Conservation (phyloP, 2,797 vertebrate genomes). For the Chaetophractus vellerosus region DNA sequence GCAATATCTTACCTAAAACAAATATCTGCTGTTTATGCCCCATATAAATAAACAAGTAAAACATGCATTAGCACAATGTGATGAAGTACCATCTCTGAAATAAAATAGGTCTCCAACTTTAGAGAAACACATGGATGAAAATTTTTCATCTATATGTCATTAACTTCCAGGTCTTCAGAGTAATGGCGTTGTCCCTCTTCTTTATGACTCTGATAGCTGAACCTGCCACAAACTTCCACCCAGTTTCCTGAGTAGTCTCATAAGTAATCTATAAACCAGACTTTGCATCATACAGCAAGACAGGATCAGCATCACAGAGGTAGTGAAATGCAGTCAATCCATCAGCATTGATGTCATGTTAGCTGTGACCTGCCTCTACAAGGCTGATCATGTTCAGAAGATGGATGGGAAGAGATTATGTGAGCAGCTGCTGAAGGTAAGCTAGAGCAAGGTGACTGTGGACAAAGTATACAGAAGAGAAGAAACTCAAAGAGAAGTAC, state of each 20-base stretch:
- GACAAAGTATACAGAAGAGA: not conserved
- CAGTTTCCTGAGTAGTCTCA: not conserved
- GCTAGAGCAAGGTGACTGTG: conserved; percentile 3
- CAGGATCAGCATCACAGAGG: conserved; percentile 46
- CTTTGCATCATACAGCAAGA: conserved; percentile 33
- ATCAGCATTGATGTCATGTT: conserved; percentile 63
- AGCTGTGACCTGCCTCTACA: conserved; percentile 45
- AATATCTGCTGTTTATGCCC: not conserved
- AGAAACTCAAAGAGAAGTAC: too few relatives aligned
- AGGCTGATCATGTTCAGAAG: conserved; percentile 54
- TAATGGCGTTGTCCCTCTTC: not conserved
- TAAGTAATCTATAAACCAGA: conserved; percentile 46
- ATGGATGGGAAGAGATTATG: conserved; percentile 23
- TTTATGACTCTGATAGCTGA: conserved; percentile 23
- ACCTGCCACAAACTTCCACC: conserved; percentile 32
- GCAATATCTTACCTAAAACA: conserved; percentile 66
- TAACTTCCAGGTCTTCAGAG: not conserved
- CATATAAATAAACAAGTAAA: not conserved
- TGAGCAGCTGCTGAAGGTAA: conserved; percentile 36
- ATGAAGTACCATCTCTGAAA: not conserved
- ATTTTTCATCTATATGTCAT: not conserved
- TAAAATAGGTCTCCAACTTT: not conserved
- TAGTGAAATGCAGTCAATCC: conserved; percentile 46
- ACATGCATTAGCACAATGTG: not conserved
- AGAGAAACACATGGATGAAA: not conserved